Conservation (phyloP, 2,888 invertebrate genomes). For the Synanthedon formicaeformis region DNA sequence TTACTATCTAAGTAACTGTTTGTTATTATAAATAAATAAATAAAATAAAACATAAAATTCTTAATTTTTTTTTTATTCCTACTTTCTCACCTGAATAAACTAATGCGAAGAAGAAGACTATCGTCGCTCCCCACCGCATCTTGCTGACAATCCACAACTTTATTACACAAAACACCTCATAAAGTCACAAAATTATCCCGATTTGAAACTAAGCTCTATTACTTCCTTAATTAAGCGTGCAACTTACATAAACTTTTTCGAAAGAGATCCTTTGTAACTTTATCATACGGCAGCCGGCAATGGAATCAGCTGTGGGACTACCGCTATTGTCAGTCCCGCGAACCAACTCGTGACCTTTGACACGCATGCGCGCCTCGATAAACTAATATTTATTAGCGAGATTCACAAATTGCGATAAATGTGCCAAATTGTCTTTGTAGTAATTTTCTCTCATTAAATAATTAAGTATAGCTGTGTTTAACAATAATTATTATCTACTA, state of each 20-base stretch:
- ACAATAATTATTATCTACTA: too few relatives aligned
- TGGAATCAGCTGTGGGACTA: conserved; percentile 32
- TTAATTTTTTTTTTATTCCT: too few relatives aligned
- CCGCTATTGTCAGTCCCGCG: conserved; percentile 19
- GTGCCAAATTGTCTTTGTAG: too few relatives aligned
- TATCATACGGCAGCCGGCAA: conserved; percentile 26
- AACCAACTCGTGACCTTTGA: conserved; percentile 29
- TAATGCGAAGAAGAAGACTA: conserved; percentile 28
- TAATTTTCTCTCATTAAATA: too few relatives aligned
- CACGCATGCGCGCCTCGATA: conserved; percentile 25
- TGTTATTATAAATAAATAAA: too few relatives aligned
- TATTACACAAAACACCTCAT: conserved; percentile 31
- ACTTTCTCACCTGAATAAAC: conserved; percentile 36
- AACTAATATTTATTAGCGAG: conserved; percentile 3
- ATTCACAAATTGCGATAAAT: neutral
- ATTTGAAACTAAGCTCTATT: neutral
- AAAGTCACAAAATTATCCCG: conserved; percentile 13
- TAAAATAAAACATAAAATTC: too few relatives aligned
- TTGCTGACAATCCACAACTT: conserved; percentile 22
- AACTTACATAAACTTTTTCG: conserved; percentile 3
- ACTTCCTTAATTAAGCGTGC: neutral
- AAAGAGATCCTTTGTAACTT: conserved; percentile 1
- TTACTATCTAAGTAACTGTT: too few relatives aligned
- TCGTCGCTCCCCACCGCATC: conserved; percentile 42
- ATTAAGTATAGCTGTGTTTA: too few relatives aligned